phyloP scores from a whole-genome alignment of 2,113 vertebrate genomes.

The Taurulus bubalis region DNA sequence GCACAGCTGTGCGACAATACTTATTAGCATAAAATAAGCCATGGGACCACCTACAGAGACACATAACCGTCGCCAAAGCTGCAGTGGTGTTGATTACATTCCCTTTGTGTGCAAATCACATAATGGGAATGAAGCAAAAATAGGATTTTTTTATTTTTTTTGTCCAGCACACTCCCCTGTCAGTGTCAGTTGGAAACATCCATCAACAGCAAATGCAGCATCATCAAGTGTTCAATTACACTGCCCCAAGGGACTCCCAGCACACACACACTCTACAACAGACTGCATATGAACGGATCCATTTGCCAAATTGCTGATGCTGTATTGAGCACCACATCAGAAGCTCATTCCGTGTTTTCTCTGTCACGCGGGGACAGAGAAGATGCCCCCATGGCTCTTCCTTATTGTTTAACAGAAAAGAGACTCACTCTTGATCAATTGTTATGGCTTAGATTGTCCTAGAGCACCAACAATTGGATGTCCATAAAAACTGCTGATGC shows the following conservation, averaged over 20 bases:
- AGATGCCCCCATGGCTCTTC: conserved; percentile 64
- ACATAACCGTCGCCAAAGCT: conserved; percentile 41
- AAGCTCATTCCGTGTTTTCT: conserved; percentile 64
- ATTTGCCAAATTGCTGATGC: conserved; percentile 77
- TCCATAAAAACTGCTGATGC: conserved; percentile 74
- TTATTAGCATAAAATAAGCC: conserved; percentile 54
- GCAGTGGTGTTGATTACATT: conserved; percentile 58
- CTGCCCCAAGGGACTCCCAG: conserved; percentile 62
- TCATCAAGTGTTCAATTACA: conserved; percentile 77
- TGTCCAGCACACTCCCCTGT: conserved; percentile 48
- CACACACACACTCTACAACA: conserved; percentile 45
- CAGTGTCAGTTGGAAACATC: conserved; percentile 65
- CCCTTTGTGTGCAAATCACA: conserved; percentile 65
- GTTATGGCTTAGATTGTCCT: conserved; percentile 65
- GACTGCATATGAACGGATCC: conserved; percentile 58
- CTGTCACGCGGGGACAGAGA: conserved; percentile 48
- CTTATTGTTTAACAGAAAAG: conserved; percentile 72
- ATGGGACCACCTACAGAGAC: conserved; percentile 67
- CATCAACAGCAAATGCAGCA: conserved; percentile 72
- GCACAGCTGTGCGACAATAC: conserved; percentile 39
- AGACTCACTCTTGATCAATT: conserved; percentile 63
- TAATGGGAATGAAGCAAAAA: conserved; percentile 57
- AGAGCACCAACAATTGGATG: conserved; percentile 57
- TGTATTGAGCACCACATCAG: conserved; percentile 67
- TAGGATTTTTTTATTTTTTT: conserved; percentile 39